phyloP scores from a whole-genome alignment of 2,113 vertebrate species.

The Ifrita kowaldi region DNA sequence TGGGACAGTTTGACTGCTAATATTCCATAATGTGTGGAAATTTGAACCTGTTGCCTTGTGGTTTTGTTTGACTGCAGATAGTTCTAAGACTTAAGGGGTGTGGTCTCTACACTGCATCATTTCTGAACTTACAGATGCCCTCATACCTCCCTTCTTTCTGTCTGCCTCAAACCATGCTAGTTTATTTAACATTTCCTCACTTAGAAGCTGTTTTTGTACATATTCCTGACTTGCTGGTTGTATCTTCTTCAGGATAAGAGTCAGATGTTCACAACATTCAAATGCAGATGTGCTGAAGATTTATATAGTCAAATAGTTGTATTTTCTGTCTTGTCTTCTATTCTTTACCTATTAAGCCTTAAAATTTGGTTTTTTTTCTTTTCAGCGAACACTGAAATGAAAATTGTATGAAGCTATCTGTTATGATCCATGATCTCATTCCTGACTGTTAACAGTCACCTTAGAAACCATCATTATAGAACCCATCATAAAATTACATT shows the following conservation, averaged over 20 bases:
- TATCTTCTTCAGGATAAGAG: not conserved
- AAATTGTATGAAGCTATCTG: not conserved
- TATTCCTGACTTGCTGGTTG: not conserved
- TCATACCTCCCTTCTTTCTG: not conserved
- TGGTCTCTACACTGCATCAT: not conserved
- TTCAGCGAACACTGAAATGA: not conserved
- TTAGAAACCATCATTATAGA: not conserved
- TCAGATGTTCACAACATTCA: not conserved
- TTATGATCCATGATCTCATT: not conserved
- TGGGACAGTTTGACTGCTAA: too few relatives aligned
- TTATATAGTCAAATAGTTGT: not conserved
- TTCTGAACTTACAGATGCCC: not conserved
- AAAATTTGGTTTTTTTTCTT: fast-evolving
- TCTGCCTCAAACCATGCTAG: not conserved
- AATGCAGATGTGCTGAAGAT: not conserved
- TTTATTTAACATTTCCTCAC: not conserved
- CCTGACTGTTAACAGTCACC: not conserved
- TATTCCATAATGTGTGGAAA: not conserved
- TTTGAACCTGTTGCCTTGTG: not conserved
- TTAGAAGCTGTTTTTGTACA: not conserved
- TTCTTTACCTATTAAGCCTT: not conserved
- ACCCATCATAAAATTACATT: not conserved
- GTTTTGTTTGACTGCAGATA: not conserved
- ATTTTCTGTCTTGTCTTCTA: not conserved
- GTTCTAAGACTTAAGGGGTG: not conserved